phyloP scores from a whole-genome alignment of 2,888 invertebrate genomes.

The Scaptodrosophila latifasciaeformis region DNA sequence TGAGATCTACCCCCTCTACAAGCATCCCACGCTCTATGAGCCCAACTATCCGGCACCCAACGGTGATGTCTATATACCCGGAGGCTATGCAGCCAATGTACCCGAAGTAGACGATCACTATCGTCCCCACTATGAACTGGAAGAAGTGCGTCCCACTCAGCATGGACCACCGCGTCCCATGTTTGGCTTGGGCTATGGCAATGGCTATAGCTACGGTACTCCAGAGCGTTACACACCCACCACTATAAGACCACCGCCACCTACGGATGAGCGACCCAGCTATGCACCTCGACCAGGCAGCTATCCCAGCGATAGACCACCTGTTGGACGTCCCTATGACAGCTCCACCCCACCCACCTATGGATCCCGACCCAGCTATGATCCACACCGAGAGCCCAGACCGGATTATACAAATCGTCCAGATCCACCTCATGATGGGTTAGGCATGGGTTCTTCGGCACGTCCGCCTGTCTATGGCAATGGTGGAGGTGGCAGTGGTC shows the following conservation, averaged over 20 bases:
- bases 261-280: constrained; percentile 42
- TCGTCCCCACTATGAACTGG: constrained; percentile 57
- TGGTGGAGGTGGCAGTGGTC: constrained; percentile 18
- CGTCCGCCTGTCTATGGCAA: constrained; percentile 41
- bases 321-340: constrained; percentile 44
- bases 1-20: constrained; percentile 72
- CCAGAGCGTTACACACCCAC: constrained; percentile 69
- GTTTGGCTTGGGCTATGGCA: constrained; percentile 73
- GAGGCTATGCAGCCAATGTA: constrained; percentile 73
- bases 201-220: constrained; percentile 72
- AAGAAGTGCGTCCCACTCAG: constrained; percentile 38
- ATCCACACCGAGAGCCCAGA: constrained; percentile 37
- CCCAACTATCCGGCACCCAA: constrained; percentile 74
- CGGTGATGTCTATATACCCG: constrained; percentile 70
- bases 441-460: constrained; percentile 40
- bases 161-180: constrained; percentile 69
- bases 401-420: constrained; percentile 71
- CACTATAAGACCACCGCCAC: constrained; percentile 47
- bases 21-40: constrained; percentile 74
- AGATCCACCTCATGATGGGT: constrained; percentile 54
- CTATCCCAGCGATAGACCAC: constrained; percentile 37
- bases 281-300: constrained; percentile 54
- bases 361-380: constrained; percentile 36
- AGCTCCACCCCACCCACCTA: constrained; percentile 40
- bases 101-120: constrained; percentile 71